phyloP scores from a whole-genome alignment of 2,113 vertebrate genomes.

The Eudyptes chrysolophus region DNA sequence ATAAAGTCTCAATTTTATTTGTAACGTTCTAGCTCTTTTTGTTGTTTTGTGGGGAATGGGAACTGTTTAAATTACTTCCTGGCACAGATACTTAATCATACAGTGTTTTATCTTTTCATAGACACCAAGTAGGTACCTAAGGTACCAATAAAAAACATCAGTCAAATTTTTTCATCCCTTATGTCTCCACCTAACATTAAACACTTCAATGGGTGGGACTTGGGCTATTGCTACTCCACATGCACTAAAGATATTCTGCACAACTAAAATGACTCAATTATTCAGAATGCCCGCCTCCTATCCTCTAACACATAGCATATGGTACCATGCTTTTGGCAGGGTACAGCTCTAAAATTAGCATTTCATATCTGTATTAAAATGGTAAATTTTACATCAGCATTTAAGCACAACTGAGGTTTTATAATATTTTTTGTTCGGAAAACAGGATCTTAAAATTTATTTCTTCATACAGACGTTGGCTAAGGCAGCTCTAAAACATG shows the following conservation, averaged over 20 bases:
- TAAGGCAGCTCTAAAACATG: background rate
- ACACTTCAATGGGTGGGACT: background rate
- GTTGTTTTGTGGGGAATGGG: background rate
- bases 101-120: background rate
- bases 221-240: background rate
- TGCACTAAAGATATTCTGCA: background rate
- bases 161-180: background rate
- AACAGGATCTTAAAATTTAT: background rate
- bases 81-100: background rate
- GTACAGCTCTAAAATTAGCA: constrained; percentile 70
- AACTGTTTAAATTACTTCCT: background rate
- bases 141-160: background rate
- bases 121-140: background rate
- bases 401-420: background rate
- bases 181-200: background rate
- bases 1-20: background rate
- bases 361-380: constrained; percentile 49
- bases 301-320: constrained; percentile 65
- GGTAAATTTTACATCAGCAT: background rate
- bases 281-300: constrained; percentile 39
- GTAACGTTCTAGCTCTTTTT: background rate
- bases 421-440: constrained; percentile 25
- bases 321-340: constrained; percentile 60
- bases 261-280: constrained; percentile 49
- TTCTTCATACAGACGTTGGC: background rate